Evolutionary conservation across 2,113 vertebrate genomes (phyloP).

Genomic region (Vimba vimba): DNA sequence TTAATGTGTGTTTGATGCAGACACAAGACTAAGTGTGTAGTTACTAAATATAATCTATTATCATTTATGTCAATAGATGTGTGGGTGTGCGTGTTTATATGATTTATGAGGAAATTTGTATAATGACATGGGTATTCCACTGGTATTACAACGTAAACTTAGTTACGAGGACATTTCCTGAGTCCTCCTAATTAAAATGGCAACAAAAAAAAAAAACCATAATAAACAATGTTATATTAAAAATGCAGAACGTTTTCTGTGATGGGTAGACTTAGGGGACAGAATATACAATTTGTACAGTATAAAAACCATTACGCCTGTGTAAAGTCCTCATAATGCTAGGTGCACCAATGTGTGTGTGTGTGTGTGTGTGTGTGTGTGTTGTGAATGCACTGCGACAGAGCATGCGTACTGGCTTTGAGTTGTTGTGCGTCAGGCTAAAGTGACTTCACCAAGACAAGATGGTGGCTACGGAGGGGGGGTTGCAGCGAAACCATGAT

Average conservation of each 20-base stretch:
- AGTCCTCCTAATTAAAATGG: no score
- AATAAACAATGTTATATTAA: no score
- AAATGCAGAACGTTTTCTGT: no score
- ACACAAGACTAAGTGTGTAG: not conserved
- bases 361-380: not conserved
- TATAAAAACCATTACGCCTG: no score
- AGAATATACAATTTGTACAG: no score
- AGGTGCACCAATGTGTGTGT: not conserved
- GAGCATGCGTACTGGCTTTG: constrained; percentile 58
- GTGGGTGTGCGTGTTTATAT: not conserved
- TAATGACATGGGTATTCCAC: no score
- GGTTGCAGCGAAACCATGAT: constrained; percentile 48
- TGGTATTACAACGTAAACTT: no score
- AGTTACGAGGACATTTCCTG: no score
- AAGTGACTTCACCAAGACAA: constrained; percentile 60
- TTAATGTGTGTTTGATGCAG: not conserved
- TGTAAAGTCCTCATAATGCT: no score
- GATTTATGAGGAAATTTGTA: no score
- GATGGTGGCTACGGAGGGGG: constrained; percentile 55
- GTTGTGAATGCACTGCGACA: constrained; percentile 20
- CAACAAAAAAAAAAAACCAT: no score
- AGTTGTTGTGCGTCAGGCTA: constrained; percentile 40
- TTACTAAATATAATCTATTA: not conserved
- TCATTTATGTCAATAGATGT: not conserved
- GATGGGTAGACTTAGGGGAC: no score